Conservation (phyloP, 2,888 invertebrate species). For the Tolmerus cingulatus region DNA sequence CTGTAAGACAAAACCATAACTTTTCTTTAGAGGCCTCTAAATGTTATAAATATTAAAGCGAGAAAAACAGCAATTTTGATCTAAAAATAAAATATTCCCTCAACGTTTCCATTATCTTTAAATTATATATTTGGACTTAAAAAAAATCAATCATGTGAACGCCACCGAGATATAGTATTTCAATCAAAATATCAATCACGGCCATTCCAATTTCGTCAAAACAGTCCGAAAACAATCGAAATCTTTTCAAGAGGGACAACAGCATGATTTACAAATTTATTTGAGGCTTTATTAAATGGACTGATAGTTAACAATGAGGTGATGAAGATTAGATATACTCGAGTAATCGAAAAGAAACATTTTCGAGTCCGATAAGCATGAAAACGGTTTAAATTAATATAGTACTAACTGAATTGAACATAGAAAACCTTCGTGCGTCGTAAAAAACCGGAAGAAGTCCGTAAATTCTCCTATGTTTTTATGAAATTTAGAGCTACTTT, state of each 20-base stretch:
- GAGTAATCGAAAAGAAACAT: not conserved
- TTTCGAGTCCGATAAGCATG: not conserved
- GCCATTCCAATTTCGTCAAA: not conserved
- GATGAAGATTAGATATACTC: not conserved
- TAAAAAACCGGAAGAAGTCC: not conserved
- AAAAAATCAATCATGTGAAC: not conserved
- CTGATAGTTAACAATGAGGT: not conserved
- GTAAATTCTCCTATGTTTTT: not conserved
- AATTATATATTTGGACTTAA: not conserved
- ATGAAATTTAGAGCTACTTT: not conserved
- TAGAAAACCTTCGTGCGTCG: not conserved
- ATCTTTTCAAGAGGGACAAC: not conserved
- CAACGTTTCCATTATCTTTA: not conserved
- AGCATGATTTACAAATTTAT: not conserved
- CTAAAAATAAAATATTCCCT: not conserved
- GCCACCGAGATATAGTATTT: not conserved
- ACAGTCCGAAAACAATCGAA: not conserved
- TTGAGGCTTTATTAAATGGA: not conserved
- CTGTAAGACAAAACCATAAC: conserved; percentile 62
- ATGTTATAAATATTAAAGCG: too few relatives aligned
- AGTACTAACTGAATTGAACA: not conserved
- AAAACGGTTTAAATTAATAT: not conserved
- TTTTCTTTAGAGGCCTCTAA: not conserved
- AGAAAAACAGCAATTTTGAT: not conserved
- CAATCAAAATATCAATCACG: not conserved